Conservation (phyloP, 2,797 vertebrate species). For the Mallotus villosus region DNA sequence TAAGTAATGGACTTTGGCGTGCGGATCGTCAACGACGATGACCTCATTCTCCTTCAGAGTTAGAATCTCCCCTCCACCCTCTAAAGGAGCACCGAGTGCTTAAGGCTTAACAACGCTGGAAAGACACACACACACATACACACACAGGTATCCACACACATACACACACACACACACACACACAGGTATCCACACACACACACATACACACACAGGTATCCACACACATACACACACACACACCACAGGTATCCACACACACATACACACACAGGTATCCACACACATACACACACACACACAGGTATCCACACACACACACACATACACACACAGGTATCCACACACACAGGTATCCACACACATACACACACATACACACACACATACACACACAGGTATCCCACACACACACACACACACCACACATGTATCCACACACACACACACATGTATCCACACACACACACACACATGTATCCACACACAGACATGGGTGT, state of each 20-base stretch:
- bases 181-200: too few relatives aligned
- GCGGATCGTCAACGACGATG: conserved; percentile 69
- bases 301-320: neutral
- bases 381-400: too few relatives aligned
- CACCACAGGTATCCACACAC: too few relatives aligned
- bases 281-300: conserved; percentile 25
- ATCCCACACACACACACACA: neutral
- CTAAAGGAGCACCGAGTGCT: conserved; percentile 59
- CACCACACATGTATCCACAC: neutral
- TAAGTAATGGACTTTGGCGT: conserved; percentile 70
- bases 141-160: neutral
- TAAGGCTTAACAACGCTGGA: conserved; percentile 6
- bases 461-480: conserved; percentile 10
- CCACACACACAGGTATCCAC: neutral
- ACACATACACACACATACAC: neutral
- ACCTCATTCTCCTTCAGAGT: conserved; percentile 66
- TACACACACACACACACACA: neutral
- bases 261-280: conserved; percentile 10
- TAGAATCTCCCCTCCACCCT: conserved; percentile 55
- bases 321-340: too few relatives aligned
- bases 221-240: conserved; percentile 19
- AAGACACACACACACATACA: neutral
- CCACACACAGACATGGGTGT: too few relatives aligned
- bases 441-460: conserved; percentile 16
- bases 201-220: conserved; percentile 9